Evolutionary conservation across 2,797 vertebrate genomes (phyloP), one percentile per base, ranked within the genome.

Genomic region (Chaunax sp.): DNA sequence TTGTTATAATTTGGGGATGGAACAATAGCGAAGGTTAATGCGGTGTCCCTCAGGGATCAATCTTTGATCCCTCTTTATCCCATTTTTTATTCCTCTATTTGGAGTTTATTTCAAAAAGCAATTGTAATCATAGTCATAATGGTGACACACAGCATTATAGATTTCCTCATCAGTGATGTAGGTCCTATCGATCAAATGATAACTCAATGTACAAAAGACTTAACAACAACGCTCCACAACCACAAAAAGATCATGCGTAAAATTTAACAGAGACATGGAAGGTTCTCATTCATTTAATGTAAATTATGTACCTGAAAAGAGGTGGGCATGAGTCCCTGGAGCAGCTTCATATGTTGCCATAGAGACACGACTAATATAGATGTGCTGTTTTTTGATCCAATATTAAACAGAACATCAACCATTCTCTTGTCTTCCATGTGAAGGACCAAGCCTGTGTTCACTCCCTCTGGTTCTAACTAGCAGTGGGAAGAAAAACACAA

Each of bases 281-380:
- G 11, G 28, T 20, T 44, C 0, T 7, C 3, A 40, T 15, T 41
- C 0, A 38, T 30, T 33, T 40, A 46, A 41, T 0, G 11, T 30
- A 50, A 23, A 50, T 20, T 14, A 43, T 78, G 65, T 73, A 95
- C 95, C 95, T 94, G 88, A 54, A 94, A 64, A 18, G 53, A 59
- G 11, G 0, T 4, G 15, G 94, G 94, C 55, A 95, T 23, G 6
- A 91, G 1, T n/a, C 90, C 88, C 33, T 61, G 71, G 49, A 95
- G 85, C 44, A 75, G 69, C 56, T 64, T 62, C 46, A 94, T 51
- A 26, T 94, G 73, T 38, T 95, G 95, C 74, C 90, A 84, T 56
- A 95, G 77, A 11, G 82, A 92, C 62, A 92, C 41, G 19, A 19
- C 75, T 15, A 93, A 40, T 62, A 82, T 52, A 16, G 75, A 65